These are phyloP conservation scores for Apistogramma diplotaenia DNA, from an alignment of 2,113 vertebrate species.

Conservation along the genomic window DNA sequence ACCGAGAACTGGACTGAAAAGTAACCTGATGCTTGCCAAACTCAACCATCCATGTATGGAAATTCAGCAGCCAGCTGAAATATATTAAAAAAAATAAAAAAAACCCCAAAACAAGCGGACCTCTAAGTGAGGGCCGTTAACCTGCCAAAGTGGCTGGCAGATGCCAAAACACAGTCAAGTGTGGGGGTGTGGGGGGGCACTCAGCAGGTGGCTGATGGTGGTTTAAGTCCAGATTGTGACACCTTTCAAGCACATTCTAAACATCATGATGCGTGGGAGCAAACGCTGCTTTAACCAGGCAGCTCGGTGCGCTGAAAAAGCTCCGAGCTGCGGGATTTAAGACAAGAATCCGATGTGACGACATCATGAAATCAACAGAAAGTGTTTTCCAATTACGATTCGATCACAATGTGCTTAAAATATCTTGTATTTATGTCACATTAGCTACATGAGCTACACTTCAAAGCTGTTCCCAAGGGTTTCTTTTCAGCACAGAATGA, in stretches of 20 bases:
- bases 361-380: constrained; percentile 13
- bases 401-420: constrained; percentile 25
- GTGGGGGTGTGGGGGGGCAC: not conserved
- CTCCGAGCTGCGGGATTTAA: constrained; percentile 7
- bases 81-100: too few relatives aligned
- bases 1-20: not conserved
- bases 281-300: not conserved
- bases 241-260: not conserved
- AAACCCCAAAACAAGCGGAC: constrained; percentile 30
- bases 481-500: constrained; percentile 20
- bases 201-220: not conserved
- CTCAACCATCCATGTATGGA: constrained; percentile 3
- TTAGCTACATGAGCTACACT: constrained; percentile 34
- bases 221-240: constrained; percentile 11
- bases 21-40: constrained; percentile 10
- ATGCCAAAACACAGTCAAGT: constrained; percentile 11
- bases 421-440: constrained; percentile 14
- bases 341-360: constrained; percentile 26
- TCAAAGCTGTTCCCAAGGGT: constrained; percentile 25
- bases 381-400: constrained; percentile 25
- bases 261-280: not conserved
- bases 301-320: constrained; percentile 8
- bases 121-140: not conserved
- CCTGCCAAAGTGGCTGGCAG: constrained; percentile 12
- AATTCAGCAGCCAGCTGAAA: constrained; percentile 14